Evolutionary conservation across 2,113 vertebrate genomes (phyloP), one percentile per base, ranked within the genome.

Genomic region (Nothoprocta perdicaria): DNA sequence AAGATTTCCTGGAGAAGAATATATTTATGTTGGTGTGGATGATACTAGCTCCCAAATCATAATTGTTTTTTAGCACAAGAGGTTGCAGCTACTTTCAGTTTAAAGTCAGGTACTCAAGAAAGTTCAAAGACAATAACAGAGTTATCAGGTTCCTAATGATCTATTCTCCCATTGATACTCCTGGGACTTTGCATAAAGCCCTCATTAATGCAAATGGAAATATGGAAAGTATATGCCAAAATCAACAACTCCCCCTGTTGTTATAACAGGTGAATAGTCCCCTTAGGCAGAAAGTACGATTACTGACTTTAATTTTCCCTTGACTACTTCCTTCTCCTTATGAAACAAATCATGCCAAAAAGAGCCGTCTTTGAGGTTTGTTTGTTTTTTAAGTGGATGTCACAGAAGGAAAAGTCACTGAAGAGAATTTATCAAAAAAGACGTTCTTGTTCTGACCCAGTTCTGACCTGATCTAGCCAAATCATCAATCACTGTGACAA

Each of bases 121-220:
- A 94, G 94, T 95, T 96, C 94, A 95, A 45, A 33, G 79, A 76
- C 53, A 71, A 78, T 88, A 95, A 97, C 86, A 95, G 96, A 96
- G 96, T 96, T 97, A 97, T 96, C 93, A 95, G 94, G 84, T 41
- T 96, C 52, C 87, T 95, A 93, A 91, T 95, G 86, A 96, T 93
- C 93, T 97, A 90, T 95, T 96, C 92, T 96, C 89, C 90, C 84
- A 90, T 84, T 96, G 95, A 97, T 96, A 96, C 97, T 92, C 95
- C 92, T 57, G 92, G 95, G 92, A 96, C 58, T 66, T 96, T 92
- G 89, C 94, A 95, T 80, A 91, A 90, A 96, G 86, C 84, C 95
- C 92, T 95, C 92, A 96, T 97, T 96, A 96, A 86, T 95, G 95
- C 73, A 96, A 96, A 97, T 93, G 27, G 90, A 91, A 96, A 94